Base-by-base conservation (phyloP, 2,888 invertebrate genomes). In the Poecilobothrus nobilitatus region DNA sequence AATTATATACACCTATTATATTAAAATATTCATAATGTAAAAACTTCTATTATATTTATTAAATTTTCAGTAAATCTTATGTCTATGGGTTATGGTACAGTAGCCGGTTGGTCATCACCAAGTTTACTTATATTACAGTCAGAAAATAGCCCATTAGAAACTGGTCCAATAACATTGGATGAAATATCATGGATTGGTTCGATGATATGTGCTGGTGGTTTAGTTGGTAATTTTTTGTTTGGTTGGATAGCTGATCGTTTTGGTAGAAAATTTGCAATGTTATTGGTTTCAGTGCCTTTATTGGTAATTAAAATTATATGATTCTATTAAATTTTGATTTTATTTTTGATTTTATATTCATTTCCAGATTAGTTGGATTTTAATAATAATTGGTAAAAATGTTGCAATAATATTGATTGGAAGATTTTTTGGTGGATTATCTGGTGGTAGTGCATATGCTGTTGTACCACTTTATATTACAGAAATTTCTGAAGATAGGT, bases 141-240 rank as follows among this genome's bases (percentile, higher is more conserved):
- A 1, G 20, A 68, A 15, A 18, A 67, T 18, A 27, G 8, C 4
- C 73, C 72, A 18, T 63, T 73, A 27, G 34, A 34, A 7, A 63
- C 67, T 1, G 72, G 71, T 0, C 67, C 82, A 67, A n/a, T n/a
- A n/a, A 75, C 72, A 5, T 69, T 70, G 44, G 73, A 75, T 21
- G 77, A 80, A 68, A 74, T 75, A 27, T 81, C 81, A 12, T 81
- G 79, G 79, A 78, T 82, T 20, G 80, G 78, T 1, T 75, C 80
- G 0, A 75, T 76, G 2, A 70, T 82, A 0, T 78, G 80, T 22
- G 65, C 80, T 44, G 81, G 82, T 0, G 80, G 79, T 0, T 41
- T 78, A 0, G 10, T 77, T 6, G 81, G 82, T 12, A 79, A 77
- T 8, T 66, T 80, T 6, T 70, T 80, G 7, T 80, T 77, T 44